phyloP scores from a whole-genome alignment of 2,888 invertebrate genomes.

The Ophioninae sp. region DNA sequence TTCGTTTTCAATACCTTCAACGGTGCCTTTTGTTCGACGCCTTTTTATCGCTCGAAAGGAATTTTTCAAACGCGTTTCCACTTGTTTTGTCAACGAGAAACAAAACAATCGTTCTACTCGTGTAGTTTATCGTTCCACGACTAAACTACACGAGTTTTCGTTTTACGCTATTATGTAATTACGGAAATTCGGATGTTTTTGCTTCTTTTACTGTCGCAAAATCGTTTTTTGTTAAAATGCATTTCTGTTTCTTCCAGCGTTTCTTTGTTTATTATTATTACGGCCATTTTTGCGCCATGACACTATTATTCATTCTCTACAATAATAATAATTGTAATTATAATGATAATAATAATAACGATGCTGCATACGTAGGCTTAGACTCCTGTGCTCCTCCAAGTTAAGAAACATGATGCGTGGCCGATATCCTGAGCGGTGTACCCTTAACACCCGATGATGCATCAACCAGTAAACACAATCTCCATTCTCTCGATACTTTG shows the following conservation, averaged over 20 bases:
- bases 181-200: conserved; percentile 37
- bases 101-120: conserved; percentile 1
- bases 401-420: too few relatives aligned
- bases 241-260: background rate
- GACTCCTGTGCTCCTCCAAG: too few relatives aligned
- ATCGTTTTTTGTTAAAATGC: background rate
- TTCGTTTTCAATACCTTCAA: conserved; percentile 3
- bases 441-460: too few relatives aligned
- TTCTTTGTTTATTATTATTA: background rate
- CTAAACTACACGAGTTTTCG: conserved; percentile 73
- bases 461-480: too few relatives aligned
- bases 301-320: background rate
- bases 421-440: too few relatives aligned
- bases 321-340: background rate
- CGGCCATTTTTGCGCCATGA: background rate
- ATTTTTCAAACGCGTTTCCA: background rate
- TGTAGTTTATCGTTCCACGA: conserved; percentile 73
- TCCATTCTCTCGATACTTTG: too few relatives aligned
- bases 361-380: too few relatives aligned
- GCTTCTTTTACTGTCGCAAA: background rate
- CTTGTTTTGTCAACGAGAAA: background rate
- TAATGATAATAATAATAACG: background rate
- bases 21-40: conserved; percentile 1
- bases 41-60: conserved; percentile 5
- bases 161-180: conserved; percentile 74